Evolutionary conservation across 2,888 invertebrate species (phyloP).

Genomic region (Anarsia innoxiella): DNA sequence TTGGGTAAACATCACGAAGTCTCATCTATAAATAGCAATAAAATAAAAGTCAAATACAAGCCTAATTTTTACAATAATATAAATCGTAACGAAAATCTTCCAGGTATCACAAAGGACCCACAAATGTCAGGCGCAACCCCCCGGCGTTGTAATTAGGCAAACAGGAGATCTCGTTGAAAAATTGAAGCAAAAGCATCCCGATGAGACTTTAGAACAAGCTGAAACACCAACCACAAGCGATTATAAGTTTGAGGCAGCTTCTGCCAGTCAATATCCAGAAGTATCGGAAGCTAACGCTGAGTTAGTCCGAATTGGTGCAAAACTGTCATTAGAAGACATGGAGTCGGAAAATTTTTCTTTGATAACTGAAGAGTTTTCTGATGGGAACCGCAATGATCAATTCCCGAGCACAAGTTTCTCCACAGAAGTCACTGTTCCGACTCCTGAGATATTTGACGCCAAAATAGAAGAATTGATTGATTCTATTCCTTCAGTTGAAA

Average conservation of each 20-base stretch:
- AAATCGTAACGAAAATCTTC: too few species aligned
- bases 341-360: conserved; percentile 61
- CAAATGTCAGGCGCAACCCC: conserved; percentile 81
- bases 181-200: conserved; percentile 53
- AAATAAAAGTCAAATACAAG: background rate
- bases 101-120: conserved; percentile 89
- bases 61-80: too few species aligned
- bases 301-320: conserved; percentile 59
- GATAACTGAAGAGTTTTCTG: conserved; percentile 44
- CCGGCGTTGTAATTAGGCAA: conserved; percentile 72
- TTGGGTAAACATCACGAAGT: too few species aligned
- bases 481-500: conserved; percentile 47
- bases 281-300: conserved; percentile 60
- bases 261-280: background rate
- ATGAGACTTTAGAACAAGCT: conserved; percentile 4
- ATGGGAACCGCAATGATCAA: conserved; percentile 23
- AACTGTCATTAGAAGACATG: conserved; percentile 65
- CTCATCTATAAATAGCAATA: background rate
- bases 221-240: background rate
- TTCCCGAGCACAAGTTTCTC: conserved; percentile 15
- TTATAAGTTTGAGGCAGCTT: background rate
- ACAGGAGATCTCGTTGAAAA: conserved; percentile 66
- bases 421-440: conserved; percentile 8
- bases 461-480: conserved; percentile 48
- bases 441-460: conserved; percentile 52